Evolutionary conservation across 2,888 invertebrate genomes (phyloP), one percentile per base, ranked within the genome.

Genomic region (Chaitophorus viminalis): DNA sequence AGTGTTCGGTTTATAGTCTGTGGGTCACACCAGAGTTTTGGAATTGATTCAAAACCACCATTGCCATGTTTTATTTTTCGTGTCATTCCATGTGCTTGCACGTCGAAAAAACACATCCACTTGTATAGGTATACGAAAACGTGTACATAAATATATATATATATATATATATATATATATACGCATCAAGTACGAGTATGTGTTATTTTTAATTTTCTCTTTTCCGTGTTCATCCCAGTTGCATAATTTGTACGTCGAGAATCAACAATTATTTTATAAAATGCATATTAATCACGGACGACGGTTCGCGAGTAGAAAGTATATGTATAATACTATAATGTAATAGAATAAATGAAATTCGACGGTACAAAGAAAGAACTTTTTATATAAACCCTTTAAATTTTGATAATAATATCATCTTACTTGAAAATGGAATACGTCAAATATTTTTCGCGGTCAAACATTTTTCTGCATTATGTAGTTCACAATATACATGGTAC

Each of bases 21-120:
- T 79, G 79, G 79, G 79, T 79, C 79, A 79, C 60, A 79, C 60
- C n/a, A 79, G 79, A 79, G 60, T 65, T 79, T 79, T 65, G 79
- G 79, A 78, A 36, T 79, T 36, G 60, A 79, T 79, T 79, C 60
- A 79, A 79, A 79, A 60, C 11, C 60, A 60, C 60, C 60, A 60
- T 79, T 33, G 78, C 60, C 36, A 36, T n/a, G 79, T 79, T 78
- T 78, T 78, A 78, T 78, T 78, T 60, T 60, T 78, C 25, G 29
- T 54, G 78, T 60, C 78, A 60, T 60, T 60, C n/a, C 60, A 60
- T 79, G 60, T 60, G 60, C n/a, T n/a, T n/a, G 68, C n/a, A 29
- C 68, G 68, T 68, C 68, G 68, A 60, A 60, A 31, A 14, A 31
- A 25, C 78, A 33, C 54, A 21, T 78, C 54, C 33, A 17, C n/a